Evolutionary conservation across 2,797 vertebrate genomes (phyloP).

Genomic region (Clarias laeviceps): DNA sequence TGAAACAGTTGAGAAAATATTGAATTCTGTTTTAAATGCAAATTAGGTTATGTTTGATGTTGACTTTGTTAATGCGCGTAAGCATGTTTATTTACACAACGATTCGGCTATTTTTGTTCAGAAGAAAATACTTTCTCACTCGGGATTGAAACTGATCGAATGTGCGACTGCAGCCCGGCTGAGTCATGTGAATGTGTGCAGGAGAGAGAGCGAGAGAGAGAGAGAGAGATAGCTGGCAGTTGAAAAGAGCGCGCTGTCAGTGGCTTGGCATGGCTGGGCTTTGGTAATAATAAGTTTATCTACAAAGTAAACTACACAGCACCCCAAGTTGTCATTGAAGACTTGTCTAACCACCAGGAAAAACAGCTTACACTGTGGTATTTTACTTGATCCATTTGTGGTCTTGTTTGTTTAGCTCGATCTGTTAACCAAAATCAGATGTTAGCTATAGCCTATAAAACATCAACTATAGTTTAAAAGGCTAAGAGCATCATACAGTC

Average conservation of each 20-base stretch:
- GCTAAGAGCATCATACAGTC: not conserved
- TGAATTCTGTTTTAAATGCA: not conserved
- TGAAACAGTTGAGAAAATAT: not conserved
- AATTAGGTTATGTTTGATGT: not conserved
- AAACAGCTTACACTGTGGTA: slow-evolving; percentile 19
- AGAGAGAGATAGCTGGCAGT: not conserved
- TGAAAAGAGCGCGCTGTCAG: slow-evolving; percentile 29
- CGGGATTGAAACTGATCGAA: not conserved
- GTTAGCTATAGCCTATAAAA: slow-evolving; percentile 9
- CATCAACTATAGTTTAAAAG: not conserved
- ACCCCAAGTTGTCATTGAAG: slow-evolving; percentile 14
- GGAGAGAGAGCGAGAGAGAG: not conserved
- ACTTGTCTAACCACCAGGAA: slow-evolving; percentile 30
- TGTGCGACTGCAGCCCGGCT: not conserved
- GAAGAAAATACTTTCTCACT: not conserved
- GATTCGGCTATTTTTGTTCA: not conserved
- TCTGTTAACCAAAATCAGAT: slow-evolving; percentile 36
- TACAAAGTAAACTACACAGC: slow-evolving; percentile 19
- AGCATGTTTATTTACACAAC: slow-evolving; percentile 11
- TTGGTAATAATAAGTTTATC: slow-evolving; percentile 28
- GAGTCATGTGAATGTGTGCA: slow-evolving; percentile 9
- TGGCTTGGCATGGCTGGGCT: slow-evolving; percentile 18
- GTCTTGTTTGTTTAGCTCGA: slow-evolving; percentile 29
- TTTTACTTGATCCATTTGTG: slow-evolving; percentile 27
- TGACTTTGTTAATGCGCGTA: not conserved